Conservation (phyloP, 1,140 invertebrate genomes). For the Ceratosolen fusciceps region DNA sequence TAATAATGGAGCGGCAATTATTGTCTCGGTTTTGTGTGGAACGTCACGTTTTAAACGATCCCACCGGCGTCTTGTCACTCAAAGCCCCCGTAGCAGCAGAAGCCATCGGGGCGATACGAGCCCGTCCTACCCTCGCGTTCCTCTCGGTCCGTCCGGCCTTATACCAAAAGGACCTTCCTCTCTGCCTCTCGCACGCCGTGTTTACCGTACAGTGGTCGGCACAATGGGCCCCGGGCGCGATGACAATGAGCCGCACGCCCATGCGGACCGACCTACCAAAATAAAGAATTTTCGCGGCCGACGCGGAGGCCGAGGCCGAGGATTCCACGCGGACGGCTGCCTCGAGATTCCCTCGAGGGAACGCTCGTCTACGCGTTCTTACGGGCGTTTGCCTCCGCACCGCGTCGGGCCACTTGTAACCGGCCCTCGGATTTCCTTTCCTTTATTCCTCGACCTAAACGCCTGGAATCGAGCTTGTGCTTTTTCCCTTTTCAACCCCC, state of each 20-base stretch:
- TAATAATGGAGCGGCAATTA: constrained; percentile 43
- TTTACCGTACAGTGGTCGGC: constrained; percentile 22
- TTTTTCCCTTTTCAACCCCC: neutral
- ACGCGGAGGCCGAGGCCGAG: constrained; percentile 3
- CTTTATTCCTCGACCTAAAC: neutral
- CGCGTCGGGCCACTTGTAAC: neutral
- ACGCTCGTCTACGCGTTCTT: constrained; percentile 7
- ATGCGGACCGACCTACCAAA: neutral
- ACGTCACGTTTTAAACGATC: constrained; percentile 48
- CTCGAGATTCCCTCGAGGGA: constrained; percentile 35
- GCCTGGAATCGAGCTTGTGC: neutral
- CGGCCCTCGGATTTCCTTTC: constrained; percentile 14
- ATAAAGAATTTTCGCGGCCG: constrained; percentile 13
- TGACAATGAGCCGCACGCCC: constrained; percentile 36
- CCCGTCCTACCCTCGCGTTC: neutral
- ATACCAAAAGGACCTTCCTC: neutral
- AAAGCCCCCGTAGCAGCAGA: neutral
- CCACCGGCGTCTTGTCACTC: constrained; percentile 39
- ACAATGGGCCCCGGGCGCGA: constrained; percentile 4
- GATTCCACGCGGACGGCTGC: neutral
- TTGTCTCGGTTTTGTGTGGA: constrained; percentile 36
- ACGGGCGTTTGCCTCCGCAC: neutral
- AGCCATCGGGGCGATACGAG: neutral
- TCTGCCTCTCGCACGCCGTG: no score
- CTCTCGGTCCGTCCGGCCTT: no score